phyloP scores from a whole-genome alignment of 35 echinoderm and acorn worm genomes.

The Stichopus chloronotus region DNA sequence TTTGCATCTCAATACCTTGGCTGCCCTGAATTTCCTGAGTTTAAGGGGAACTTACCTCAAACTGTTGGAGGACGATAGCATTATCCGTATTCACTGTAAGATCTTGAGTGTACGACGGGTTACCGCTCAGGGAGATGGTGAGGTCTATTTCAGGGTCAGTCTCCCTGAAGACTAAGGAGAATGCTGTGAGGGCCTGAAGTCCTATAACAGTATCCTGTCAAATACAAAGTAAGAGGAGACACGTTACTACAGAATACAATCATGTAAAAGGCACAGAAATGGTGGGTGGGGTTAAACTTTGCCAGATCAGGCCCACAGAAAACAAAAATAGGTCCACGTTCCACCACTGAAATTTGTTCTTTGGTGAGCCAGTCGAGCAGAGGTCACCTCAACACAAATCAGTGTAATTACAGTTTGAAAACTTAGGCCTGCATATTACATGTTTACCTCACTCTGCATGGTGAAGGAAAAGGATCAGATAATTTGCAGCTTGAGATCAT shows the following conservation, averaged over 20 bases:
- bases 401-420: too few species aligned
- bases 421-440: too few species aligned
- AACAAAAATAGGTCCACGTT: not conserved
- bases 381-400: too few species aligned
- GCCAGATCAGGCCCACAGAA: not conserved
- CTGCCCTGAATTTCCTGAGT: too few species aligned
- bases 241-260: not conserved
- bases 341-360: not conserved
- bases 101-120: conserved; percentile 25
- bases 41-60: conserved; percentile 67
- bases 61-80: conserved; percentile 72
- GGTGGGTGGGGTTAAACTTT: not conserved
- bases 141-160: conserved; percentile 53
- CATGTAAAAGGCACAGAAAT: too few species aligned
- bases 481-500: too few species aligned
- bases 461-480: too few species aligned
- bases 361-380: too few species aligned
- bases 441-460: too few species aligned
- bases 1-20: too few species aligned
- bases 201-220: conserved; percentile 87
- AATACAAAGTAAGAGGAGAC: conserved; percentile 27
- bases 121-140: conserved; percentile 50
- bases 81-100: conserved; percentile 63
- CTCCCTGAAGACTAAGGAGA: conserved; percentile 39
- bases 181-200: conserved; percentile 80